Evolutionary conservation across 2,113 vertebrate genomes (phyloP), one percentile per base, ranked within the genome.

Genomic region (Perca schrenkii): DNA sequence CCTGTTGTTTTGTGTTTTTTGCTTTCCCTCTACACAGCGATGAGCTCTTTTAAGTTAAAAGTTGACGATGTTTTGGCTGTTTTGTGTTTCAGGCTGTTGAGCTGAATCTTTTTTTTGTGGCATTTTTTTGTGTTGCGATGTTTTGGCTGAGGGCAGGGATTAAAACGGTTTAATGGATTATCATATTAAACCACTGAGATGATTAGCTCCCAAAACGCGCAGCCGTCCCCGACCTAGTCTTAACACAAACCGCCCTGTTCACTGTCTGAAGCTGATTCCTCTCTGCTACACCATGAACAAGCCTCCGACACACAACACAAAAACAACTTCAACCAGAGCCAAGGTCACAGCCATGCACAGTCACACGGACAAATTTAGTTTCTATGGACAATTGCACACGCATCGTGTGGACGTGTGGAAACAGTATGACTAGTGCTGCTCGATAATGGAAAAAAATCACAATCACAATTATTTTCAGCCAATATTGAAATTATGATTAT

Each of bases 141-240:
- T 71, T 86, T 76, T 83, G 65, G 71, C 66, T 62, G 36, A 67
- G 66, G 76, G 70, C 80, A 67, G 53, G 60, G 65, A 83, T 83
- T 86, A 64, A 58, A 86, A 82, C 63, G 68, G 4, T 69, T 82
- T 78, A 83, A 82, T 74, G 79, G 74, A 79, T 83, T 82, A 83
- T 82, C 21, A 74, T 64, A 77, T 82, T 74, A 68, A 74, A 71
- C 57, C 40, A 57, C 56, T 74, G 64, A 64, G 34, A 86, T 85
- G 67, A 86, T 86, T 79, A 83, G 71, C 71, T 72, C 60, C 46
- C 50, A 43, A 61, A 61, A 76, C 60, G 47, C 16, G 4, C 36
- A 61, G 62, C 61, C 66, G 60, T 52, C 66, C 34, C 14, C 65
- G 52, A 34, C 56, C n/a, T 79, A 53, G n/a, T 54, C 73, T 66